These are phyloP conservation scores for Noctuana brunneofusca DNA, from an alignment of 2,888 invertebrate genomes.

Conservation along the genomic window DNA sequence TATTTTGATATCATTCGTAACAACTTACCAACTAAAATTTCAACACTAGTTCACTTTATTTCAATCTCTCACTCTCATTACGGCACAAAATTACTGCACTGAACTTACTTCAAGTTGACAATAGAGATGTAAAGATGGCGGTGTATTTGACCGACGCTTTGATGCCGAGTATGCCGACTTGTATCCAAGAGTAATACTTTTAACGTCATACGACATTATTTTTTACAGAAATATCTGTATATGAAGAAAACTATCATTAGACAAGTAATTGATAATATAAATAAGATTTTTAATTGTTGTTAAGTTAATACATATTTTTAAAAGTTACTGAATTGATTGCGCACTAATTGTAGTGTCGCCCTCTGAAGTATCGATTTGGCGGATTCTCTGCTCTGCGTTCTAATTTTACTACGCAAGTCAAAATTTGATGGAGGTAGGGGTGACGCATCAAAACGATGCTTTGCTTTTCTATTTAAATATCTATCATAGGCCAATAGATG, in stretches of 20 bases:
- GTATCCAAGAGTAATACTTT: constrained; percentile 39
- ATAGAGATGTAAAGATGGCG: constrained; percentile 75
- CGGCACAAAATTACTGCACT: constrained; percentile 67
- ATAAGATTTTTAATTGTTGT: too few relatives aligned
- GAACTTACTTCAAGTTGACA: constrained; percentile 69
- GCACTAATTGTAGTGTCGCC: constrained; percentile 2
- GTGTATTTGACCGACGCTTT: constrained; percentile 53
- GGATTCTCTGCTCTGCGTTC: background rate
- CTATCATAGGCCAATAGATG: background rate
- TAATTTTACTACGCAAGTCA: background rate
- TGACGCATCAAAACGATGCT: background rate
- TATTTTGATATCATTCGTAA: constrained; percentile 51
- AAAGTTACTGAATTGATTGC: background rate
- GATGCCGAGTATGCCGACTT: constrained; percentile 5
- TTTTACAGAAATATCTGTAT: too few relatives aligned
- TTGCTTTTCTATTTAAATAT: constrained; percentile 2
- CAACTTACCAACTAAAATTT: constrained; percentile 68
- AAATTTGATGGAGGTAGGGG: background rate
- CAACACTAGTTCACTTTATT: constrained; percentile 61
- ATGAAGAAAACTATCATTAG: background rate
- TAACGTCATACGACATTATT: background rate
- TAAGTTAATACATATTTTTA: too few relatives aligned
- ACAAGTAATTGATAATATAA: background rate
- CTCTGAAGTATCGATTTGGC: background rate
- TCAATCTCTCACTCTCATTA: constrained; percentile 51